phyloP scores from a whole-genome alignment of 2,797 vertebrate species.

The Furcifer pardalis region DNA sequence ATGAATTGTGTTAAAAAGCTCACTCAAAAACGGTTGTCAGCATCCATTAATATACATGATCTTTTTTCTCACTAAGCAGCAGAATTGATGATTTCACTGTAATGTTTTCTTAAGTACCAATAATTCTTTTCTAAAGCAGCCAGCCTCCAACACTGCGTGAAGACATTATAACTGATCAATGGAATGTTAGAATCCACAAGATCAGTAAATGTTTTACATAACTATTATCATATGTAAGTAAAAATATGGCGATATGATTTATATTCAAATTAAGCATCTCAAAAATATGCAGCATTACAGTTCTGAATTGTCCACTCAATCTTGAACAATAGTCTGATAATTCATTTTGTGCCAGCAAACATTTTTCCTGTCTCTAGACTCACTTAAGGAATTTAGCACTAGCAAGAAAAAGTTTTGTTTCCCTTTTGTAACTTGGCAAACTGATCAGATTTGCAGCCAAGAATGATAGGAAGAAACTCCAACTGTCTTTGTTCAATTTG shows the following conservation, averaged over 20 bases:
- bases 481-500: constrained; percentile 49
- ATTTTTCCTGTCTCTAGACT: constrained; percentile 46
- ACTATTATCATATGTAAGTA: constrained; percentile 35
- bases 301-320: constrained; percentile 19
- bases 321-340: constrained; percentile 37
- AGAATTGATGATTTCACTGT: constrained; percentile 46
- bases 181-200: constrained; percentile 18
- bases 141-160: constrained; percentile 29
- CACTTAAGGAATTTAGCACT: constrained; percentile 46
- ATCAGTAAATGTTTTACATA: constrained; percentile 30
- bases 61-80: constrained; percentile 28
- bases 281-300: constrained; percentile 6
- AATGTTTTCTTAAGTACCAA: constrained; percentile 31
- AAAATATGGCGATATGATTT: constrained; percentile 39
- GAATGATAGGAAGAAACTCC: constrained; percentile 14
- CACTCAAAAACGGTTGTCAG: neutral
- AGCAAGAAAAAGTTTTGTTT: constrained; percentile 56
- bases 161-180: constrained; percentile 22
- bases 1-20: constrained; percentile 32
- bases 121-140: constrained; percentile 47
- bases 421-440: constrained; percentile 34
- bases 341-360: constrained; percentile 35
- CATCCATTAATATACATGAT: constrained; percentile 1
- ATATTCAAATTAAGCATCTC: constrained; percentile 26
- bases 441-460: constrained; percentile 47